Percentiles rank a stretch among this genome's conserved stretches.
phyloP scores from a whole-genome alignment of 2,888 invertebrate species.

The Amphipoea lucens region DNA sequence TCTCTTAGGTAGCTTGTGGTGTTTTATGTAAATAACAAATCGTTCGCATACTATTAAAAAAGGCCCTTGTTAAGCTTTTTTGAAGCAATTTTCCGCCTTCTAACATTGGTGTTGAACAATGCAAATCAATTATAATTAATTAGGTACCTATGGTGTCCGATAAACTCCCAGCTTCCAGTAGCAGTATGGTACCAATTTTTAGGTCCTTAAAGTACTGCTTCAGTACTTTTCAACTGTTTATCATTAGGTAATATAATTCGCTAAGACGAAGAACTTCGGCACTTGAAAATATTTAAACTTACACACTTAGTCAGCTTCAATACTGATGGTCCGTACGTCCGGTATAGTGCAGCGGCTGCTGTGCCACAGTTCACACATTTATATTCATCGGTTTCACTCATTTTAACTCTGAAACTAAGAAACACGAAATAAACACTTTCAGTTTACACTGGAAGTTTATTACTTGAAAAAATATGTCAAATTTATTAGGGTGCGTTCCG shows the following conservation, averaged over 20 bases:
- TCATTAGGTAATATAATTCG: background rate
- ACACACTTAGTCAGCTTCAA: conserved; percentile 94
- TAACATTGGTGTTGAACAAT: background rate
- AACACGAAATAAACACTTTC: conserved; percentile 9
- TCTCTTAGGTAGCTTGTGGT: background rate
- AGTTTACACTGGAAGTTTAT: background rate
- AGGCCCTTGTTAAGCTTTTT: background rate
- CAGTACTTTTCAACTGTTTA: background rate
- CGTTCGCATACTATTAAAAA: background rate
- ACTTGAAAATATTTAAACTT: conserved; percentile 77
- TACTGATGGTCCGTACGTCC: conserved; percentile 93
- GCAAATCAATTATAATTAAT: too few species aligned
- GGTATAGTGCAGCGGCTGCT: conserved; percentile 91
- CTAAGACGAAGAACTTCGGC: background rate
- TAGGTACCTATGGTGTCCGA: background rate
- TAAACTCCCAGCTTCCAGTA: background rate
- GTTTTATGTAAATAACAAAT: background rate
- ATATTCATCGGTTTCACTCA: conserved; percentile 71
- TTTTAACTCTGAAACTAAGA: conserved; percentile 43
- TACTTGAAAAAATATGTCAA: background rate
- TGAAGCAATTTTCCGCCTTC: background rate
- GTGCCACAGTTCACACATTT: conserved; percentile 93
- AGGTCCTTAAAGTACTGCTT: background rate
- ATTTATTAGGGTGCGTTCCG: too few species aligned
- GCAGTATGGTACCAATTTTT: too few species aligned